These are phyloP conservation scores for Neodiprion fabricii DNA, from an alignment of 1,140 invertebrate genomes.

Conservation along the genomic window DNA sequence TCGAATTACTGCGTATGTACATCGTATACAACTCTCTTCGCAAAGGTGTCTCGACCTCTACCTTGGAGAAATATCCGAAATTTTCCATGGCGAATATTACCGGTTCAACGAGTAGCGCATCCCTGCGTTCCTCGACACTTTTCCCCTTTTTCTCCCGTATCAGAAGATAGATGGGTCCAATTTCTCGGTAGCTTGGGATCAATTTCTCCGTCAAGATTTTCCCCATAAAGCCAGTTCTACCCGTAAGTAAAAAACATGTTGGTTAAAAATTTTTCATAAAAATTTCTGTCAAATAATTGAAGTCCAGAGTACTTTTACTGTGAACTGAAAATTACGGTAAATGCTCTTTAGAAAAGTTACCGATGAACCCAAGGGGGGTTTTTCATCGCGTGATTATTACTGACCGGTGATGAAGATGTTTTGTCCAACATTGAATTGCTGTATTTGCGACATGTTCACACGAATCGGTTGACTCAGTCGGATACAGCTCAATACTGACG, in stretches of 20 bases:
- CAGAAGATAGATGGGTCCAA: conserved; percentile 71
- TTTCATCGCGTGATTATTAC: background rate
- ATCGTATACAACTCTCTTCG: background rate
- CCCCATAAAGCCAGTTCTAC: conserved; percentile 58
- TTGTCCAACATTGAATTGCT: background rate
- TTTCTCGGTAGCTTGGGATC: conserved; percentile 70
- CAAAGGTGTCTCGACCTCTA: too few species aligned
- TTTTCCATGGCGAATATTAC: background rate
- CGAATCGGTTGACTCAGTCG: too few species aligned
- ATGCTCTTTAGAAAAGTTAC: background rate
- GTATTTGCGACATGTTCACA: background rate
- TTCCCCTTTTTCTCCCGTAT: conserved; percentile 70
- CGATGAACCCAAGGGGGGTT: too few species aligned
- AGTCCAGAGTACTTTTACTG: background rate
- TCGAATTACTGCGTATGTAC: background rate
- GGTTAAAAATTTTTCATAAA: too few species aligned
- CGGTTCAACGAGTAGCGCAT: too few species aligned
- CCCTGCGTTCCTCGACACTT: conserved; percentile 49
- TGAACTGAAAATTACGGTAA: background rate
- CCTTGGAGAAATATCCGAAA: too few species aligned
- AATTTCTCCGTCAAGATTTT: conserved; percentile 79
- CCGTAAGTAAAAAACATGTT: conserved; percentile 23
- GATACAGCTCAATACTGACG: too few species aligned
- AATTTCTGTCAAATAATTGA: too few species aligned
- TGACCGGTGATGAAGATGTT: background rate